These are phyloP conservation scores for Harpagoxenus sublaevis DNA, from an alignment of 2,888 invertebrate species.

Conservation along the genomic window DNA sequence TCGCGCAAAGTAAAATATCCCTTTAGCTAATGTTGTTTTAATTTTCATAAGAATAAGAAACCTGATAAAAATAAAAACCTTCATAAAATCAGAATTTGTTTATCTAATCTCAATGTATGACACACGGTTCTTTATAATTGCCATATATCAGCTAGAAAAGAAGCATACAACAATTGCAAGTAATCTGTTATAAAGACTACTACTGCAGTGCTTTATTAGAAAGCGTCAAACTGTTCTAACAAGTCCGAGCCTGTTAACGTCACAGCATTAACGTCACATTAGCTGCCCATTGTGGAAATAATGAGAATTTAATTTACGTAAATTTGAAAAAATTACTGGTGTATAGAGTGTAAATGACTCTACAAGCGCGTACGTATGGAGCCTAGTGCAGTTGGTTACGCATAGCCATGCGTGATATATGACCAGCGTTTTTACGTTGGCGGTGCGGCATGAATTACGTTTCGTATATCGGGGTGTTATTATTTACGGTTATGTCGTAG, in stretches of 20 bases:
- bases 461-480: slow-evolving; percentile 19
- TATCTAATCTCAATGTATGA: neutral
- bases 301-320: slow-evolving; percentile 27
- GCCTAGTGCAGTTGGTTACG: slow-evolving; percentile 31
- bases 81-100: neutral
- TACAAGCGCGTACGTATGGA: neutral
- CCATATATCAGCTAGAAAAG: neutral
- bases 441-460: slow-evolving; percentile 43
- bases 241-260: neutral
- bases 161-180: neutral
- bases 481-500: slow-evolving; percentile 48
- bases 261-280: slow-evolving; percentile 1
- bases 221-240: neutral
- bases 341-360: neutral
- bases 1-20: slow-evolving; percentile 6
- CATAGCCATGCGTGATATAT: slow-evolving; percentile 55
- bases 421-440: slow-evolving; percentile 42
- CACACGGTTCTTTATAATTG: neutral
- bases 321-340: slow-evolving; percentile 29
- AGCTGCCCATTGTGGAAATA: neutral
- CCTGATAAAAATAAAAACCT: neutral
- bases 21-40: neutral
- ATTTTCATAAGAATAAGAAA: neutral
- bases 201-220: neutral
- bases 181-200: neutral